A percentile compares a stretch with the other conserved stretches of the same genome.
phyloP scores from a whole-genome alignment of 2,888 invertebrate species.

The Andrena chrysosceles region DNA sequence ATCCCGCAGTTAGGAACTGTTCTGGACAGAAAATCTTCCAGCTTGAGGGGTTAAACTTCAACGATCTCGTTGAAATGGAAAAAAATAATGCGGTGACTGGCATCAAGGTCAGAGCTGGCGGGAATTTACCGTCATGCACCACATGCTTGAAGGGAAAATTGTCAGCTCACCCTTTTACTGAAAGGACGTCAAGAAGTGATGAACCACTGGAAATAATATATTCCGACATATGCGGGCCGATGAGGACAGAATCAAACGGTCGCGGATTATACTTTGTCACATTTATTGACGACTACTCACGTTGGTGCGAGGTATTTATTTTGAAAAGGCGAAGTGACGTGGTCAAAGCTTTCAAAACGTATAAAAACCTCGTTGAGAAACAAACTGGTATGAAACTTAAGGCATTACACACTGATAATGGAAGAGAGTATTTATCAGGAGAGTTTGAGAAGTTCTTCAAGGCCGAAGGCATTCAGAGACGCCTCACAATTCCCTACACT shows the following conservation, averaged over 20 bases:
- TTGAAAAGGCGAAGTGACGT: neutral
- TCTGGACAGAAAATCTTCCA: no score
- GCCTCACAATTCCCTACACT: neutral
- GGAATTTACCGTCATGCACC: no score
- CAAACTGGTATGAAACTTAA: slow-evolving; percentile 2
- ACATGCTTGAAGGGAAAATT: no score
- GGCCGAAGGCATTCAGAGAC: neutral
- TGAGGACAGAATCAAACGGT: neutral
- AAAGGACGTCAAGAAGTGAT: no score
- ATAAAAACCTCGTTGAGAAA: neutral
- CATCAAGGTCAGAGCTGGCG: no score
- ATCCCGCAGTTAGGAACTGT: no score
- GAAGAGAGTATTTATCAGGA: slow-evolving; percentile 1
- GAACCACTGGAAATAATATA: no score
- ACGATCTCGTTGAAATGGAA: no score
- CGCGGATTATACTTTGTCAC: neutral
- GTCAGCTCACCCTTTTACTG: no score
- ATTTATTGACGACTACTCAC: neutral
- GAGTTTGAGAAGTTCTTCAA: slow-evolving; percentile 11
- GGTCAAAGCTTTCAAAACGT: slow-evolving; percentile 1
- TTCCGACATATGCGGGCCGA: slow-evolving; percentile 9
- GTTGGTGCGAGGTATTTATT: neutral
- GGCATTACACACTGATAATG: slow-evolving; percentile 20
- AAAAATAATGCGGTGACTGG: no score
- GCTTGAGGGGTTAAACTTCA: no score